phyloP scores from a whole-genome alignment of 1,140 invertebrate species.

The Agrilus planipennis region DNA sequence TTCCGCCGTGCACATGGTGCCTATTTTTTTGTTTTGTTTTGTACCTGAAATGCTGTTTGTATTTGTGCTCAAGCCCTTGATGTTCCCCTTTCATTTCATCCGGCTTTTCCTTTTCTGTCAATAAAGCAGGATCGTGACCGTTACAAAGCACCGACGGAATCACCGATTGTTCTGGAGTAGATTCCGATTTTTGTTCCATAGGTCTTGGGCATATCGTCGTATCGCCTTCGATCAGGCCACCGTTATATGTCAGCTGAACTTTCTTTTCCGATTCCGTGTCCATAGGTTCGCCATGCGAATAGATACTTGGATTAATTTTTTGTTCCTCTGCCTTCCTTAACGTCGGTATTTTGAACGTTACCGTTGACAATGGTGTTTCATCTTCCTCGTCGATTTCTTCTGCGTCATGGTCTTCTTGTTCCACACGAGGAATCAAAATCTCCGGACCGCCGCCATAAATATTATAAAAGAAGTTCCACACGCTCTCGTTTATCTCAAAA shows the following conservation, averaged over 20 bases:
- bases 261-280: constrained; percentile 9
- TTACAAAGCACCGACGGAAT: too few relatives aligned
- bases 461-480: constrained; percentile 73
- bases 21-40: too few relatives aligned
- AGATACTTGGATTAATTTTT: constrained; percentile 9
- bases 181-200: background rate
- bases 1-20: too few relatives aligned
- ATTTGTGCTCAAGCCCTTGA: too few relatives aligned
- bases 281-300: constrained; percentile 19
- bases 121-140: background rate
- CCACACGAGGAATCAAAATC: constrained; percentile 39
- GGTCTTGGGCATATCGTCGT: background rate
- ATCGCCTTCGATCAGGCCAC: background rate
- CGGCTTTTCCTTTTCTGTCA: background rate
- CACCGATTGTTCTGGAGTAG: background rate
- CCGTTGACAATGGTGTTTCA: background rate
- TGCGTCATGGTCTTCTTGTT: background rate
- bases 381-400: constrained; percentile 1
- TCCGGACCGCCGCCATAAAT: constrained; percentile 84
- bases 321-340: constrained; percentile 10
- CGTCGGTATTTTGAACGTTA: constrained; percentile 11
- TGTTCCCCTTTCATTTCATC: too few relatives aligned
- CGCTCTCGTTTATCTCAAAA: constrained; percentile 68
- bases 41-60: too few relatives aligned
- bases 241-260: background rate